phyloP scores from a whole-genome alignment of 2,113 vertebrate species.

The Lipotes vexillifer region DNA sequence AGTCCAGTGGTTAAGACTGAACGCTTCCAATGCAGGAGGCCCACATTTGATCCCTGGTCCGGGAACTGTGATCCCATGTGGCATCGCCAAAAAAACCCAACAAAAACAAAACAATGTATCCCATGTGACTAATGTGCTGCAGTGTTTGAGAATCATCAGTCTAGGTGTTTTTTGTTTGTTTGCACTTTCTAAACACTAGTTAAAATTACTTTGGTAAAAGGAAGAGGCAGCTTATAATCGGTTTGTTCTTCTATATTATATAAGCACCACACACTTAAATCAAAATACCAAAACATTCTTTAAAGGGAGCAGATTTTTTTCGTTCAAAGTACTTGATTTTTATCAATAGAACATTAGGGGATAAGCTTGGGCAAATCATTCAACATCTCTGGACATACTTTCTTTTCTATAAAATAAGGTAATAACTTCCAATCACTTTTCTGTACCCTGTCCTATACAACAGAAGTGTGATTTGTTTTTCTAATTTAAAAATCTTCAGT shows the following conservation, averaged over 20 bases:
- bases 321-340: neutral
- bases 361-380: neutral
- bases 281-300: neutral
- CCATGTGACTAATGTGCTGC: neutral
- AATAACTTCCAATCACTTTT: neutral
- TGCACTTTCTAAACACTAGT: neutral
- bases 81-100: no score
- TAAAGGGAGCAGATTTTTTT: neutral
- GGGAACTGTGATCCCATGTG: no score
- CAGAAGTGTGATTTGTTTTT: neutral
- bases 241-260: neutral
- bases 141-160: neutral
- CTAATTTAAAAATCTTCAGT: neutral
- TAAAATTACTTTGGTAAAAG: conserved; percentile 24
- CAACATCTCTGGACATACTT: neutral
- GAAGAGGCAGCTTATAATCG: neutral
- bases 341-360: neutral
- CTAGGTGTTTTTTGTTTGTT: neutral
- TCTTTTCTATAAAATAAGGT: neutral
- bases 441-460: neutral
- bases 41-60: no score
- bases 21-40: no score
- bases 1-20: no score
- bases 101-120: neutral
- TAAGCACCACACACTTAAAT: neutral